These are phyloP conservation scores for Cottus gobio DNA, from an alignment of 2,113 vertebrate species.

Conservation along the genomic window DNA sequence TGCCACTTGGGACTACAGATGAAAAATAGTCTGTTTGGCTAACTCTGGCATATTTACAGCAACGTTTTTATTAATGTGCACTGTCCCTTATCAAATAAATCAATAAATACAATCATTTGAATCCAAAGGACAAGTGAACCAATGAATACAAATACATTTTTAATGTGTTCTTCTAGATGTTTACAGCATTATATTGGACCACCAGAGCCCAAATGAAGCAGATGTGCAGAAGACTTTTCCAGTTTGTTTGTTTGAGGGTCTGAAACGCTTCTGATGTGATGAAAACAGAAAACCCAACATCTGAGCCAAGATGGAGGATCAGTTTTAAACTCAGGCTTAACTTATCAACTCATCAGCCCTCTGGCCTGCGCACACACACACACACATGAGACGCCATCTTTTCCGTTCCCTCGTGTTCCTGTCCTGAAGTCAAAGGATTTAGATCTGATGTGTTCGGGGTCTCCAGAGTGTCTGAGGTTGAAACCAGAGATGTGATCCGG, in stretches of 20 bases:
- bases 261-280: background rate
- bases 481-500: slow-evolving; percentile 35
- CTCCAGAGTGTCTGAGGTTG: slow-evolving; percentile 8
- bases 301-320: slow-evolving; percentile 21
- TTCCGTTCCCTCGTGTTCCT: background rate
- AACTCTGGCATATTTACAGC: too few relatives aligned
- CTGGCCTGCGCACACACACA: slow-evolving; percentile 6
- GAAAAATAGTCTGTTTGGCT: too few relatives aligned
- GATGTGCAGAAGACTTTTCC: background rate
- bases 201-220: background rate
- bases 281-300: background rate
- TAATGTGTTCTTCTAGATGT: background rate
- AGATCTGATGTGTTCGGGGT: background rate
- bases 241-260: background rate
- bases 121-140: too few relatives aligned
- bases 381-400: background rate
- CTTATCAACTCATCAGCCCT: slow-evolving; percentile 36
- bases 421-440: background rate
- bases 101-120: too few relatives aligned
- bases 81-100: too few relatives aligned
- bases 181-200: background rate
- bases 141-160: background rate
- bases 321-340: slow-evolving; percentile 23
- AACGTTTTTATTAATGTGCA: too few relatives aligned
- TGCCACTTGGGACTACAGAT: too few relatives aligned